Evolutionary conservation across 2,113 vertebrate genomes (phyloP).

Genomic region (Ciconia boyciana): DNA sequence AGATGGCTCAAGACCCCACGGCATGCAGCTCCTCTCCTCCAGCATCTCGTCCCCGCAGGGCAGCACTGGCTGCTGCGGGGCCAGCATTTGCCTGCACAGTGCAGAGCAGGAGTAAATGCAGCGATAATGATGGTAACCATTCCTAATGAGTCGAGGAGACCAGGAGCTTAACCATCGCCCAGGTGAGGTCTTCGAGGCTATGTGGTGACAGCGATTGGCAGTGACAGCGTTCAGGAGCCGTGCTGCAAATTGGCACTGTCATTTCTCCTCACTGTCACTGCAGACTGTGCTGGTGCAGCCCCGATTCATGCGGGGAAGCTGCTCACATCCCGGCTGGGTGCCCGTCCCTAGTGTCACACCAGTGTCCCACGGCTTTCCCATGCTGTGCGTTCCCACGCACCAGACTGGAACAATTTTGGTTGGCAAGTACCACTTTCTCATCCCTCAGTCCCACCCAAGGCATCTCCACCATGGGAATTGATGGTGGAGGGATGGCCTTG

Average conservation of each 20-base stretch:
- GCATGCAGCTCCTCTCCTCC: not conserved
- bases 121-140: not conserved
- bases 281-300: not conserved
- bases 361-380: not conserved
- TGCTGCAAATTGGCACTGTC: not conserved
- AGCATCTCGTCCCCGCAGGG: accelerated
- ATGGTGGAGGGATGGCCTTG: not conserved
- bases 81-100: not conserved
- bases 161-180: not conserved
- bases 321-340: not conserved
- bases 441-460: not conserved
- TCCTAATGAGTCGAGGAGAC: not conserved
- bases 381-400: accelerated
- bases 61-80: not conserved
- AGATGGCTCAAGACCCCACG: accelerated
- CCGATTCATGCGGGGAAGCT: accelerated
- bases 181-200: not conserved
- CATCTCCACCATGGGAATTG: not conserved
- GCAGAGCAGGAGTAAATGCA: not conserved
- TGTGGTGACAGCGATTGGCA: not conserved
- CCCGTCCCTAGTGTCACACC: not conserved
- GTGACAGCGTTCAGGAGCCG: not conserved
- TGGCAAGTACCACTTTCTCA: not conserved
- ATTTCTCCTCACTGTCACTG: not conserved
- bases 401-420: not conserved